Conservation (phyloP, 2,113 vertebrate genomes). For the Piprites chloris region DNA sequence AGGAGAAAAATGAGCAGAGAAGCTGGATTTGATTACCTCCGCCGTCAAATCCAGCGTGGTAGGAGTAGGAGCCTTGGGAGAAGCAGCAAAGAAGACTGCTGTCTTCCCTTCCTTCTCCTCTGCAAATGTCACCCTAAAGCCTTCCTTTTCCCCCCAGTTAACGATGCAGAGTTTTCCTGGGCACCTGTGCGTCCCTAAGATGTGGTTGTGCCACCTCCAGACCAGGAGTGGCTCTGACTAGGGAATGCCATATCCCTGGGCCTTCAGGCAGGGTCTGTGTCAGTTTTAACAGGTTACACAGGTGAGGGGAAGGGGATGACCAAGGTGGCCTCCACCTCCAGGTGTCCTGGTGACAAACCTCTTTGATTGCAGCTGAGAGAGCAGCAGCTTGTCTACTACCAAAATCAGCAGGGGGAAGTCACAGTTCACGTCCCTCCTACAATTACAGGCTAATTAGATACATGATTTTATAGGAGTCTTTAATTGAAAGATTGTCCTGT, state of each 20-base stretch:
- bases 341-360: not conserved
- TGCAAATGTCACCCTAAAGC: not conserved
- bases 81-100: not conserved
- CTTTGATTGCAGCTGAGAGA: not conserved
- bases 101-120: not conserved
- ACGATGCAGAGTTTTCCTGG: not conserved
- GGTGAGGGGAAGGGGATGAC: not conserved
- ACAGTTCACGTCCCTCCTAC: not conserved
- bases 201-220: not conserved
- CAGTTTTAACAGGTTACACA: not conserved
- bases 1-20: not conserved
- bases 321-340: not conserved
- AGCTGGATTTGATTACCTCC: not conserved
- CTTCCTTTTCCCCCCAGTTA: not conserved
- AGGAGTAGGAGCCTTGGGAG: not conserved
- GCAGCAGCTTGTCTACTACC: not conserved
- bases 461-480: not conserved
- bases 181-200: not conserved
- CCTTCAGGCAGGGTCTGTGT: not conserved
- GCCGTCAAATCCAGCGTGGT: not conserved
- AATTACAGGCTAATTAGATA: not conserved
- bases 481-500: conserved; percentile 8
- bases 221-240: not conserved
- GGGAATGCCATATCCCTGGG: not conserved
- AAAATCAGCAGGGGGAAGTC: not conserved